Conservation (phyloP, 1,140 invertebrate species). For the Macrobrachium rosenbergii region DNA sequence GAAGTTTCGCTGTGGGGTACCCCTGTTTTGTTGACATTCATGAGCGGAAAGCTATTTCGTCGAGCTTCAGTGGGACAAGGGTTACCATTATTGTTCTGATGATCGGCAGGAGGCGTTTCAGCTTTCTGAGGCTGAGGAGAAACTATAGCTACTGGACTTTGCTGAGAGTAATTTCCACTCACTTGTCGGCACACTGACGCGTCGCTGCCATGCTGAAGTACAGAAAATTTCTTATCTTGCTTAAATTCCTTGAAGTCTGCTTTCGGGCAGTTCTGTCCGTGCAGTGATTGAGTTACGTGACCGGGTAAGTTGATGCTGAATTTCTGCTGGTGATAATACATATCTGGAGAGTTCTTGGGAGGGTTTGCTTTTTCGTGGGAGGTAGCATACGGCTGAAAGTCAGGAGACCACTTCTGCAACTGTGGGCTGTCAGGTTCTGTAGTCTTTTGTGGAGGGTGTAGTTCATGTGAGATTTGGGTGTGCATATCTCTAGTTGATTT, state of each 20-base stretch:
- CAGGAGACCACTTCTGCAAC: not conserved
- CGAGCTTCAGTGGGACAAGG: constrained; percentile 9
- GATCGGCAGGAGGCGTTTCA: constrained; percentile 30
- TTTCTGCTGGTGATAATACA: constrained; percentile 30
- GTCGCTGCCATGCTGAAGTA: not conserved
- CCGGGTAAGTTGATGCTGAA: constrained; percentile 37
- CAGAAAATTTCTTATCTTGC: constrained; percentile 33
- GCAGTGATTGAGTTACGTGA: constrained; percentile 30
- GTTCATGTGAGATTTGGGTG: no score
- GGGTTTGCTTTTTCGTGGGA: not conserved
- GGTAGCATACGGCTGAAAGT: constrained; percentile 9
- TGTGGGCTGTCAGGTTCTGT: constrained; percentile 23
- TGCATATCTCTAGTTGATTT: no score
- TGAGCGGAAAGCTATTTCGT: constrained; percentile 37
- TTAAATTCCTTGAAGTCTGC: constrained; percentile 25
- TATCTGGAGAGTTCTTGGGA: constrained; percentile 18
- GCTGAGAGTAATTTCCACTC: constrained; percentile 21
- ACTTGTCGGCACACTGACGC: not conserved
- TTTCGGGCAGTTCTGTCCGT: not conserved
- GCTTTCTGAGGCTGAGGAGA: constrained; percentile 55
- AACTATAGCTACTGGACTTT: constrained; percentile 50
- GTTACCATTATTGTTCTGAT: not conserved
- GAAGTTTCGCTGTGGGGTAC: constrained; percentile 11
- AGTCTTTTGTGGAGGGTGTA: not conserved
- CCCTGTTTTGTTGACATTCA: constrained; percentile 23